These are phyloP conservation scores for Phania funesta DNA, from an alignment of 2,888 invertebrate species.

Conservation along the genomic window DNA sequence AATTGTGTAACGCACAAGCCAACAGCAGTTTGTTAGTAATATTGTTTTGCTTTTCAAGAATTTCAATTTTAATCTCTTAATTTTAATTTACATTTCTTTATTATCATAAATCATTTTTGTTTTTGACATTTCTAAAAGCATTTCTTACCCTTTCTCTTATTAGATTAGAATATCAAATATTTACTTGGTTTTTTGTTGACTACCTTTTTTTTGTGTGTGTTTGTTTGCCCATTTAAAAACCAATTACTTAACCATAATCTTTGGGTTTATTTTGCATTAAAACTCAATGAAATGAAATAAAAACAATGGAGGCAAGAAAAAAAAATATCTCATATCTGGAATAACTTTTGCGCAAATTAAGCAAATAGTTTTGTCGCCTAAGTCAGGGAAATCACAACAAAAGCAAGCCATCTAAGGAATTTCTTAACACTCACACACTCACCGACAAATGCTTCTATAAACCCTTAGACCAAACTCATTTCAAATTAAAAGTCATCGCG, in stretches of 20 bases:
- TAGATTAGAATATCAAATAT: constrained; percentile 15
- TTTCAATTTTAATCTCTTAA: constrained; percentile 39
- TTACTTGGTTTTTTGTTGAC: constrained; percentile 15
- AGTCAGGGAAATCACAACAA: constrained; percentile 49
- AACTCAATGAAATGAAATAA: constrained; percentile 57
- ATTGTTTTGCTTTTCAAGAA: not conserved
- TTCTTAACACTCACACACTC: not conserved
- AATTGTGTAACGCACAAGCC: not conserved
- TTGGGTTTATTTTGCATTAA: constrained; percentile 63
- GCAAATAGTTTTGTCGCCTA: constrained; percentile 67
- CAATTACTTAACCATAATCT: constrained; percentile 66
- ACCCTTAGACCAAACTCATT: constrained; percentile 3
- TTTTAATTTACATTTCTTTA: constrained; percentile 32
- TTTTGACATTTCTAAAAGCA: constrained; percentile 53
- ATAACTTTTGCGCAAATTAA: constrained; percentile 65
- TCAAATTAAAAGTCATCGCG: constrained; percentile 60
- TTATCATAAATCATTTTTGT: constrained; percentile 57
- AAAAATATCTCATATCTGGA: constrained; percentile 51
- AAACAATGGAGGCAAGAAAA: constrained; percentile 28
- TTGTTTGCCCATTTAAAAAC: constrained; percentile 59
- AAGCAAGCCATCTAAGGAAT: constrained; percentile 24
- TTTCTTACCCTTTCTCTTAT: constrained; percentile 38
- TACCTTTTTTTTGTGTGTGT: not conserved
- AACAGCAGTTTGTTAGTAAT: not conserved
- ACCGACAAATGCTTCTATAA: not conserved